Percentiles rank a stretch among this genome's conserved stretches.
phyloP scores from a whole-genome alignment of 2,113 vertebrate genomes.

The Crocuta crocuta region DNA sequence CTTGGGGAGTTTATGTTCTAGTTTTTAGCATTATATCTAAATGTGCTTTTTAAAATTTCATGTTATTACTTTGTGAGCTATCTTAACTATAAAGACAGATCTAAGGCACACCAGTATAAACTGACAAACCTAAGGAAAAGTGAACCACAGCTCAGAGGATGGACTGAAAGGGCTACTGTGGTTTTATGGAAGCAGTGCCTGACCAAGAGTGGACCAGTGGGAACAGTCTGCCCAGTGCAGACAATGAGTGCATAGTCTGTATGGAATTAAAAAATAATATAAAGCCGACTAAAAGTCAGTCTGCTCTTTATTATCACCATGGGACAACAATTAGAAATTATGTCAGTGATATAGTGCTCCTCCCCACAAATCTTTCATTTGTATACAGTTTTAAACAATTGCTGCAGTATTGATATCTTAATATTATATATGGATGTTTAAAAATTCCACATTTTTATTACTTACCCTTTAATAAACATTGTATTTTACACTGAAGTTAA shows the following conservation, averaged over 20 bases:
- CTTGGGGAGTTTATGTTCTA: neutral
- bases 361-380: neutral
- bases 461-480: neutral
- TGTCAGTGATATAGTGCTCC: neutral
- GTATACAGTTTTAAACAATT: neutral
- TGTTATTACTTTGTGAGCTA: neutral
- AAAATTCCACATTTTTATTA: neutral
- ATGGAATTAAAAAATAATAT: neutral
- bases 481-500: neutral
- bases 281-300: neutral
- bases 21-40: neutral
- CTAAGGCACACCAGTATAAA: neutral
- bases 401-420: neutral
- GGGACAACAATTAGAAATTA: neutral
- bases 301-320: neutral
- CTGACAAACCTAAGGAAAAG: neutral
- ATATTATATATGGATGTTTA: neutral
- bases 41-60: neutral
- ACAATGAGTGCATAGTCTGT: neutral
- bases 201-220: neutral
- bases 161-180: fast-evolving
- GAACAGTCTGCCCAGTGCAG: neutral
- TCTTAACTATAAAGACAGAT: neutral
- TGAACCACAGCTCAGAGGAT: neutral
- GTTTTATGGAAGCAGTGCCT: neutral